These are phyloP conservation scores for Crenichthys baileyi DNA, from an alignment of 2,797 vertebrate genomes.

Conservation along the genomic window DNA sequence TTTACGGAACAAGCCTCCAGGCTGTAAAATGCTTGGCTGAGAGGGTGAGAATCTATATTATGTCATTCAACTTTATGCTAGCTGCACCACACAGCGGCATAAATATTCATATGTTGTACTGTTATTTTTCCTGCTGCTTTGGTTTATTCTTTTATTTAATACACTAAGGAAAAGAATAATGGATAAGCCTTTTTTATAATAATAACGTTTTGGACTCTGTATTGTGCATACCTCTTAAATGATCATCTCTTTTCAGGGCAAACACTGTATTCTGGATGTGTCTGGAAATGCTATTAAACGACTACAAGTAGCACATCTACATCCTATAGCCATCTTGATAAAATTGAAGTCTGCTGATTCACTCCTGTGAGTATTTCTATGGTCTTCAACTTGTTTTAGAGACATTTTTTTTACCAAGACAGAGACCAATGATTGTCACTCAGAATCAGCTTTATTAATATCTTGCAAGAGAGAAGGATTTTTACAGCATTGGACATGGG, in stretches of 20 bases:
- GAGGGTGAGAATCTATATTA: constrained; percentile 83
- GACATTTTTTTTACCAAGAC: too few relatives aligned
- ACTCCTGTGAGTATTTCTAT: constrained; percentile 89
- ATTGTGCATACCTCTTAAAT: constrained; percentile 5
- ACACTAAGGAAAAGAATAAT: neutral
- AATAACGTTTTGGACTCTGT: neutral
- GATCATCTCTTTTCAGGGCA: constrained; percentile 84
- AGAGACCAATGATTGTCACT: too few relatives aligned
- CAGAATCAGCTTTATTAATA: too few relatives aligned
- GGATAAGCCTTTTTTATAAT: neutral
- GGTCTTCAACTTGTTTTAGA: too few relatives aligned
- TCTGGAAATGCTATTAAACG: constrained; percentile 98
- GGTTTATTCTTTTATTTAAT: neutral
- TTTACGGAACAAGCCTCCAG: constrained; percentile 97
- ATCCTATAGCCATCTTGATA: constrained; percentile 97
- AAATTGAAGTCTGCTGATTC: constrained; percentile 94
- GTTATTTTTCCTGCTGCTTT: neutral
- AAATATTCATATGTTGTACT: neutral
- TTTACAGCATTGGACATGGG: too few relatives aligned
- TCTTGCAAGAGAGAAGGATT: too few relatives aligned
- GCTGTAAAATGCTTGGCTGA: constrained; percentile 98
- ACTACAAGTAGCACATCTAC: constrained; percentile 98
- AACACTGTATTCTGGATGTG: constrained; percentile 98
- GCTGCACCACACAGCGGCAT: neutral
- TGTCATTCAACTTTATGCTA: neutral